Evolutionary conservation across 2,888 invertebrate genomes (phyloP).

Genomic region (Leptinotarsa juncta): DNA sequence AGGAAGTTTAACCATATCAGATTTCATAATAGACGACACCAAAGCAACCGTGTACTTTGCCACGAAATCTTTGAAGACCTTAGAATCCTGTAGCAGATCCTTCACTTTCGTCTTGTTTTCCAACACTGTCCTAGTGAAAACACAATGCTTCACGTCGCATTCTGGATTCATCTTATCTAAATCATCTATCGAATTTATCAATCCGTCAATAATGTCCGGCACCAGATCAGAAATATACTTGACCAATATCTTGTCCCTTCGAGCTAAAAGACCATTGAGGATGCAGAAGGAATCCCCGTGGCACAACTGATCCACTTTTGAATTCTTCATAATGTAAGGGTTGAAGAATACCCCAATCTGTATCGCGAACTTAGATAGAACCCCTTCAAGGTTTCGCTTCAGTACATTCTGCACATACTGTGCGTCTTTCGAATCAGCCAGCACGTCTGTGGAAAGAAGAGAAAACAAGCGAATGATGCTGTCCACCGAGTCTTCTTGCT

Average conservation of each 20-base stretch:
- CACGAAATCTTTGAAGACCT: slow-evolving; percentile 1
- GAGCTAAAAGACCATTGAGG: slow-evolving; percentile 12
- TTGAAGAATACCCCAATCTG: slow-evolving; percentile 22
- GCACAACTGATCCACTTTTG: slow-evolving; percentile 26
- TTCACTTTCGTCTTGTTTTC: neutral
- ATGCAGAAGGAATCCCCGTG: slow-evolving; percentile 22
- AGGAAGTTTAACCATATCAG: neutral
- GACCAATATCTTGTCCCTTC: slow-evolving; percentile 6
- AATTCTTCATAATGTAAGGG: slow-evolving; percentile 26
- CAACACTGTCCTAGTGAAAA: slow-evolving; percentile 24
- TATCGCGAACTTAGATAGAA: neutral
- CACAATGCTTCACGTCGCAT: slow-evolving; percentile 33
- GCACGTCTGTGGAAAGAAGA: neutral
- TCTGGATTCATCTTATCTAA: neutral
- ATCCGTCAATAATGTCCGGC: slow-evolving; percentile 18
- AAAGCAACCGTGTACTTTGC: neutral
- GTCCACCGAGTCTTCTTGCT: neutral
- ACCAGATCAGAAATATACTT: slow-evolving; percentile 17
- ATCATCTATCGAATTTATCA: slow-evolving; percentile 4
- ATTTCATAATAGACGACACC: neutral
- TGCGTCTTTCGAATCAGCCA: slow-evolving; percentile 26
- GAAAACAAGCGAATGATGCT: neutral
- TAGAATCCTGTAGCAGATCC: slow-evolving; percentile 7
- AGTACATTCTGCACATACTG: slow-evolving; percentile 19
- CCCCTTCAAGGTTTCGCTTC: neutral